phyloP scores from a whole-genome alignment of 2,797 vertebrate species.

The Holocentrus rufus region DNA sequence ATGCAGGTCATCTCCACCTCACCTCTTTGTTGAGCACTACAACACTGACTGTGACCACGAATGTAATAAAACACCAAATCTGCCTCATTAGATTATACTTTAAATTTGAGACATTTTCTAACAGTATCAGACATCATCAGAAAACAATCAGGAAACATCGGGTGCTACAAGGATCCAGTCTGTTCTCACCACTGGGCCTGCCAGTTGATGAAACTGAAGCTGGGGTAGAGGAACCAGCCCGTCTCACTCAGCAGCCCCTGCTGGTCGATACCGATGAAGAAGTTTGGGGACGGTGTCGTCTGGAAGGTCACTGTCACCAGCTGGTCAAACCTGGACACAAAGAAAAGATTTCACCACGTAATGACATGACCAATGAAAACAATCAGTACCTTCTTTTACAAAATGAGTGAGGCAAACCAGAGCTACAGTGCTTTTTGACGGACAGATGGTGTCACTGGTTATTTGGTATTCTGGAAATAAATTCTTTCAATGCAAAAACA shows the following conservation, averaged over 20 bases:
- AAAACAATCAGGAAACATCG: no score
- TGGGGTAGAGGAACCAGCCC: constrained; percentile 83
- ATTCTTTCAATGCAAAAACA: not conserved
- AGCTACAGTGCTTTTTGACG: not conserved
- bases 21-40: no score
- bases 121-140: no score
- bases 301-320: constrained; percentile 80
- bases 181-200: constrained; percentile 83
- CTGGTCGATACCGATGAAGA: constrained; percentile 81
- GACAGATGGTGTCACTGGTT: not conserved
- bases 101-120: no score
- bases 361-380: not conserved
- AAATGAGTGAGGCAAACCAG: not conserved
- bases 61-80: no score
- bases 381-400: not conserved
- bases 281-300: constrained; percentile 77
- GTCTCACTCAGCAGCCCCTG: constrained; percentile 81
- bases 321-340: constrained; percentile 64
- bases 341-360: not conserved
- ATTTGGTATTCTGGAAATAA: not conserved
- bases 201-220: constrained; percentile 83
- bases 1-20: no score
- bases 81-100: no score
- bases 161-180: no score
- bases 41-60: no score